phyloP scores from a whole-genome alignment of 2,113 vertebrate genomes.

The Hippocampus zosterae region DNA sequence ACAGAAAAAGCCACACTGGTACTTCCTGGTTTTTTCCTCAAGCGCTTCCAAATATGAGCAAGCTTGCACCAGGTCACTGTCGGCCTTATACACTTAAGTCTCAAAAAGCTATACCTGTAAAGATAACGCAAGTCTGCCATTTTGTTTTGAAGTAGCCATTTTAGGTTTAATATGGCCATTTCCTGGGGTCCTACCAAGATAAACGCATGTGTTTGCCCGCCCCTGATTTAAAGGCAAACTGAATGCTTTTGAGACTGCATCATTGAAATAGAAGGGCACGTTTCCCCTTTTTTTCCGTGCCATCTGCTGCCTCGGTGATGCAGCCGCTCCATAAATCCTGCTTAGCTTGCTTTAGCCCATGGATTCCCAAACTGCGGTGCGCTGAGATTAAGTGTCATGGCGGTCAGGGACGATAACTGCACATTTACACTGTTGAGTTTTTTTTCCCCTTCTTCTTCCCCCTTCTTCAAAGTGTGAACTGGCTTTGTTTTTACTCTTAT shows the following conservation, averaged over 20 bases:
- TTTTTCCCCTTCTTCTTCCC: not conserved
- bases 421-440: not conserved
- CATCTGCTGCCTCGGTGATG: constrained; percentile 25
- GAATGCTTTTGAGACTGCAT: not conserved
- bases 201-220: not conserved
- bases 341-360: constrained; percentile 9
- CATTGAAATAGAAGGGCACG: constrained; percentile 16
- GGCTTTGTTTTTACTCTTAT: not conserved
- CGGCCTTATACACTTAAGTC: no score
- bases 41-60: no score
- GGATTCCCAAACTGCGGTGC: not conserved
- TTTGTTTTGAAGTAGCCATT: no score
- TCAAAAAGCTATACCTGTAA: no score
- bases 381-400: not conserved
- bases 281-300: constrained; percentile 19
- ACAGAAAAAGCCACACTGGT: no score
- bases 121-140: no score
- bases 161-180: not conserved
- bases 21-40: no score
- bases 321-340: constrained; percentile 14
- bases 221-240: not conserved
- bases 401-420: not conserved
- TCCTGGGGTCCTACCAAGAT: not conserved
- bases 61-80: no score
- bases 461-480: not conserved